phyloP scores from a whole-genome alignment of 1,140 invertebrate genomes.

The Drosophila mauritiana region DNA sequence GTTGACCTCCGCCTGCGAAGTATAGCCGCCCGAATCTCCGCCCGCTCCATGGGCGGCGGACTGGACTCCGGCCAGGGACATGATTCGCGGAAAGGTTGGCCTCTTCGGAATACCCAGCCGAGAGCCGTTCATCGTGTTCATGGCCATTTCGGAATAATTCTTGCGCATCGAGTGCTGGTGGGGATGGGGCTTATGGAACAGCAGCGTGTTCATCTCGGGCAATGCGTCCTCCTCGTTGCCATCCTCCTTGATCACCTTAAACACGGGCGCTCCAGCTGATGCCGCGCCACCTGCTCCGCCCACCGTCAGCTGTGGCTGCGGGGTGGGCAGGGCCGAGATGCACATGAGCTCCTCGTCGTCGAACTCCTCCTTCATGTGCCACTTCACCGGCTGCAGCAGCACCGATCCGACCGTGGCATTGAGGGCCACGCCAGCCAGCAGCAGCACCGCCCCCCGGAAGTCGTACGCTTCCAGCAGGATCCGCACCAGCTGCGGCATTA shows the following conservation, averaged over 20 bases:
- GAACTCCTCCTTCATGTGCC: conserved; percentile 87
- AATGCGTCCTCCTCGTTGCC: conserved; percentile 85
- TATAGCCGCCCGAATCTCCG: conserved; percentile 56
- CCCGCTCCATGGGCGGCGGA: conserved; percentile 61
- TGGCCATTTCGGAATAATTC: conserved; percentile 83
- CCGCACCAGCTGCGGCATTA: conserved; percentile 90
- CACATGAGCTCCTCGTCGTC: conserved; percentile 86
- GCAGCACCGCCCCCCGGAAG: conserved; percentile 88
- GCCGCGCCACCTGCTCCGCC: conserved; percentile 30
- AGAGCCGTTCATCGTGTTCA: conserved; percentile 81
- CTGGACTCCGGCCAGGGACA: conserved; percentile 79
- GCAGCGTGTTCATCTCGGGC: conserved; percentile 81
- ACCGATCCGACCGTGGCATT: conserved; percentile 88
- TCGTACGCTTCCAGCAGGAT: conserved; percentile 87
- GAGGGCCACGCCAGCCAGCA: conserved; percentile 88
- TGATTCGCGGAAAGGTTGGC: conserved; percentile 83
- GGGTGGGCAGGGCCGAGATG: conserved; percentile 78
- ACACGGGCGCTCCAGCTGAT: conserved; percentile 44
- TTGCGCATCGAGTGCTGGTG: conserved; percentile 75
- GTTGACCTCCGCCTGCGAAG: conserved; percentile 73
- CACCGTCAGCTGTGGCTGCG: conserved; percentile 58
- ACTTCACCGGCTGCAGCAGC: conserved; percentile 88
- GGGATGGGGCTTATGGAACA: conserved; percentile 72
- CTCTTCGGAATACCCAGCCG: conserved; percentile 75
- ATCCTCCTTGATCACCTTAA: conserved; percentile 83